phyloP scores from a whole-genome alignment of 2,888 invertebrate species.

The Drosophila colorata region DNA sequence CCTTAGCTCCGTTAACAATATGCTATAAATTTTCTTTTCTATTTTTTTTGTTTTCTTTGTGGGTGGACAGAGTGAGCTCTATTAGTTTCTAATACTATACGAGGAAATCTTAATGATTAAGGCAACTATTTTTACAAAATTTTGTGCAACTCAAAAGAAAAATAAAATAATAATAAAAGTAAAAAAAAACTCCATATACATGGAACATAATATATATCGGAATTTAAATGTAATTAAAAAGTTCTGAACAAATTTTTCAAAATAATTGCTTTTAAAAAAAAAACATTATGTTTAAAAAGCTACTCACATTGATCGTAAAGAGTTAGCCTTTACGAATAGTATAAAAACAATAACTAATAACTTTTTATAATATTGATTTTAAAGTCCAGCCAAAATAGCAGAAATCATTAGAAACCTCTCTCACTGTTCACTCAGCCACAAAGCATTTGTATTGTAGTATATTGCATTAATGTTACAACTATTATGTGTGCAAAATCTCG shows the following conservation, averaged over 20 bases:
- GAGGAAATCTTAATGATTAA: not conserved
- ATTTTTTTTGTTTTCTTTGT: not conserved
- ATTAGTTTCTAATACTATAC: slow-evolving; percentile 12
- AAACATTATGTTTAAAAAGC: not conserved
- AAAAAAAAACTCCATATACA: not conserved
- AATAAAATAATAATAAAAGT: not conserved
- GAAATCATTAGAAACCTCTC: not conserved
- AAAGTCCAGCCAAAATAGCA: no score
- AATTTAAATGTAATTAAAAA: not conserved
- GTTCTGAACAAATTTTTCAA: no score
- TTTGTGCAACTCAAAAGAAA: not conserved
- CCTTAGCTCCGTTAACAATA: slow-evolving; percentile 40
- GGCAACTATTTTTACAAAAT: not conserved
- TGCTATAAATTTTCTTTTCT: not conserved
- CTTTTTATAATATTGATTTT: no score
- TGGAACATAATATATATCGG: not conserved
- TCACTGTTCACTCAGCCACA: slow-evolving; percentile 14
- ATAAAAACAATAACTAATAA: not conserved
- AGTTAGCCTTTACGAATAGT: not conserved
- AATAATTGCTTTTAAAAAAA: no score
- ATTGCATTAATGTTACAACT: not conserved
- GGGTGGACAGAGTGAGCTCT: slow-evolving; percentile 2
- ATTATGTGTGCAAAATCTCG: not conserved
- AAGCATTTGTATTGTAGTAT: slow-evolving; percentile 1
- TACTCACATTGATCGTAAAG: not conserved